Base-by-base conservation (phyloP, 2,797 vertebrate species). In the Falco rusticolus region DNA sequence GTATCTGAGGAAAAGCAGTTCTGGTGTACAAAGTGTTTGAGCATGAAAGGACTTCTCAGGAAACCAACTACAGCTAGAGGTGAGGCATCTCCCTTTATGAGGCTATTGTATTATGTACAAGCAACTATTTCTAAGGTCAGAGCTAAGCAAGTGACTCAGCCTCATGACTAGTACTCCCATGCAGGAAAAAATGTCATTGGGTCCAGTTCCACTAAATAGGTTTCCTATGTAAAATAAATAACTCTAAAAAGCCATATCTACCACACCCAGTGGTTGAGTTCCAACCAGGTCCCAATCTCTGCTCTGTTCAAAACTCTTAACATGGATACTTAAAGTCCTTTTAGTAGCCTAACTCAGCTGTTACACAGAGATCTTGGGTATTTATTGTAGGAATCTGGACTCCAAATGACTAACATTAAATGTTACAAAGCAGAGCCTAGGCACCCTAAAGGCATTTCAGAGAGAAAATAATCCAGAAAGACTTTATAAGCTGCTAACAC, bases 241-340 rank as follows among this genome's bases (percentile, higher is more conserved):
- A 41, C 45, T 84, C 70, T 60, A 21, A 66, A 76, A 29, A 76
- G 33, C 29, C 4, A 10, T 26, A 47, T 51, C 15, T 33, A 48
- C 28, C 1, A 2, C 41, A 12, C 17, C 48, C 53, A 65, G 56
- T 1, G 0, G 24, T 1, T 63, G 51, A 9, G 14, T 87, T 69
- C 37, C 39, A 45, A 16, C 25, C 24, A 45, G 41, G 6, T 54
- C 34, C 25, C 14, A 29, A 5, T 26, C 19, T 60, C 39, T 65
- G 28, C 17, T 69, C 56, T 28, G 14, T 43, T 77, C 59, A 77
- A 54, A 86, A n/a, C 41, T 54, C 34, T 76, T 37, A 59, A 37
- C 37, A 37, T 37, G 37, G 37, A 37, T 37, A 37, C 37, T 37
- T 37, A 37, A 37, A 37, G 37, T 37, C 37, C 37, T 37, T 37